phyloP scores from a whole-genome alignment of 1,140 invertebrate species.

The Psix sp. region DNA sequence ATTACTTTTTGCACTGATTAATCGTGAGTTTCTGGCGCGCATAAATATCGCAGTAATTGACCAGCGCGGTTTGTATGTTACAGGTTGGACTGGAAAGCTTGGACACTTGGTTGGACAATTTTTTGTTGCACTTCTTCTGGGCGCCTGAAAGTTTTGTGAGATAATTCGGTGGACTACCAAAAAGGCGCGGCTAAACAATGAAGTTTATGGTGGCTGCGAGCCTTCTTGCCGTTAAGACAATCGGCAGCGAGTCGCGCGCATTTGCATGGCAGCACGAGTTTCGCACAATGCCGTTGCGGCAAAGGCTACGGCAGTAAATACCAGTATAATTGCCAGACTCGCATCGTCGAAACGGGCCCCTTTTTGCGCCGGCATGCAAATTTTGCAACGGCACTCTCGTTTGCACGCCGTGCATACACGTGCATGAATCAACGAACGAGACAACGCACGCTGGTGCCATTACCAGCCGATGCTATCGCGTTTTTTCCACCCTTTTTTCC shows the following conservation, averaged over 20 bases:
- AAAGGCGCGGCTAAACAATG: constrained; percentile 73
- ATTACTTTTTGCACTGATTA: constrained; percentile 11
- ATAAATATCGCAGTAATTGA: constrained; percentile 43
- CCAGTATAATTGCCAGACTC: constrained; percentile 70
- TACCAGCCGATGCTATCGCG: constrained; percentile 40
- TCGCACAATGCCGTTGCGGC: constrained; percentile 68
- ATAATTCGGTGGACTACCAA: constrained; percentile 58
- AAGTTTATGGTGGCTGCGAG: constrained; percentile 67
- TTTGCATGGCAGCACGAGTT: constrained; percentile 63
- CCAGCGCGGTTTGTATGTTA: constrained; percentile 24
- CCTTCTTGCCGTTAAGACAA: constrained; percentile 70
- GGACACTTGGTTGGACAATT: constrained; percentile 56
- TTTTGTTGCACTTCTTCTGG: constrained; percentile 49
- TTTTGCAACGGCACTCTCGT: constrained; percentile 50
- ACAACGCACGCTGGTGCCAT: constrained; percentile 46
- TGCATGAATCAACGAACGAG: constrained; percentile 47
- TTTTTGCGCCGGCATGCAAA: constrained; percentile 56
- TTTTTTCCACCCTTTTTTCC: constrained; percentile 19
- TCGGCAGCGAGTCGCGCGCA: constrained; percentile 69
- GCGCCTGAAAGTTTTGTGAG: constrained; percentile 26
- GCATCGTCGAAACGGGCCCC: constrained; percentile 41
- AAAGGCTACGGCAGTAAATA: constrained; percentile 71
- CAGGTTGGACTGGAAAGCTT: neutral
- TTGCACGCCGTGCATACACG: constrained; percentile 34
- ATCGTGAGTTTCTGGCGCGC: neutral